Evolutionary conservation across 2,113 vertebrate genomes (phyloP).

Genomic region (Xenopus tropicalis): UCB_Xtro_10.0 CM004451.2:76811501-76812000

Average conservation of each 20-base stretch:
- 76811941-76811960: too few relatives aligned
- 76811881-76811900: conserved; percentile 18
- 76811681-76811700: not conserved
- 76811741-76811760: conserved; percentile 35
- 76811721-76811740: conserved; percentile 34
- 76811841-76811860: conserved; percentile 17
- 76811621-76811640: not conserved
- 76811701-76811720: not conserved
- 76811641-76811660: too few relatives aligned
- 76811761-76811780: conserved; percentile 31
- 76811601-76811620: not conserved
- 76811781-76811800: conserved; percentile 2
- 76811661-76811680: too few relatives aligned
- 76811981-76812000: too few relatives aligned
- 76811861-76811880: not conserved
- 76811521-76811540: not conserved
- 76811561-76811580: not conserved
- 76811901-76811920: conserved; percentile 11
- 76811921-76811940: conserved; percentile 20
- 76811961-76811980: too few relatives aligned
- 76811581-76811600: not conserved
- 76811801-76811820: conserved; percentile 26
- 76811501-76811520: too few relatives aligned
- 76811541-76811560: not conserved
- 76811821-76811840: conserved; percentile 37